Evolutionary conservation across 1,140 invertebrate species (phyloP).

Genomic region (Bombus pascuorum): DNA sequence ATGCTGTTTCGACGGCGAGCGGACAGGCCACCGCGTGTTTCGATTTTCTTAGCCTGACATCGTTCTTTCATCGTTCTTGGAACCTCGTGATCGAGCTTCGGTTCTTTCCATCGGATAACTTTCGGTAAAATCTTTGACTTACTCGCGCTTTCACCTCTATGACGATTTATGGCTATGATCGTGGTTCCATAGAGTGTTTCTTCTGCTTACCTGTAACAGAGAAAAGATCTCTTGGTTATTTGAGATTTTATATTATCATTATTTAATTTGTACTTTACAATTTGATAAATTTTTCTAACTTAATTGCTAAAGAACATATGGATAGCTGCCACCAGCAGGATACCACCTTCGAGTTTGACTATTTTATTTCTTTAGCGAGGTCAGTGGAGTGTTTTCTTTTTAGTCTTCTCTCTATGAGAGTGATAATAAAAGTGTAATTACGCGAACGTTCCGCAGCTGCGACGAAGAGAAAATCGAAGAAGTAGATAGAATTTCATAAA

Average conservation of each 20-base stretch:
- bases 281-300: too few species aligned
- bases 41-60: not conserved
- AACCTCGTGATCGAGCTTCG: not conserved
- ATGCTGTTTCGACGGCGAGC: not conserved
- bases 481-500: not conserved
- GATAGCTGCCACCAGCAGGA: fast-evolving
- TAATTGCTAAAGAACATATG: too few species aligned
- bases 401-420: too few species aligned
- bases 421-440: not conserved
- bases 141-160: not conserved
- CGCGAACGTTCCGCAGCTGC: too few species aligned
- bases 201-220: conserved; percentile 1
- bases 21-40: not conserved
- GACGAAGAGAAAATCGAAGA: not conserved
- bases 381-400: too few species aligned
- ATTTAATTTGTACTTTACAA: too few species aligned
- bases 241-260: not conserved
- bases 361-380: too few species aligned
- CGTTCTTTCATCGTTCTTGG: not conserved
- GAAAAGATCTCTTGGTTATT: not conserved
- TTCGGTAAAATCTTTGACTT: not conserved
- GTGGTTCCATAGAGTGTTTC: too few species aligned
- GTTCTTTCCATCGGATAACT: not conserved
- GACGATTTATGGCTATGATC: too few species aligned
- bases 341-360: too few species aligned